A percentile compares a stretch with the other conserved stretches of the same genome.
phyloP scores from a whole-genome alignment of 2,797 vertebrate genomes.

The Anguilla obscura region DNA sequence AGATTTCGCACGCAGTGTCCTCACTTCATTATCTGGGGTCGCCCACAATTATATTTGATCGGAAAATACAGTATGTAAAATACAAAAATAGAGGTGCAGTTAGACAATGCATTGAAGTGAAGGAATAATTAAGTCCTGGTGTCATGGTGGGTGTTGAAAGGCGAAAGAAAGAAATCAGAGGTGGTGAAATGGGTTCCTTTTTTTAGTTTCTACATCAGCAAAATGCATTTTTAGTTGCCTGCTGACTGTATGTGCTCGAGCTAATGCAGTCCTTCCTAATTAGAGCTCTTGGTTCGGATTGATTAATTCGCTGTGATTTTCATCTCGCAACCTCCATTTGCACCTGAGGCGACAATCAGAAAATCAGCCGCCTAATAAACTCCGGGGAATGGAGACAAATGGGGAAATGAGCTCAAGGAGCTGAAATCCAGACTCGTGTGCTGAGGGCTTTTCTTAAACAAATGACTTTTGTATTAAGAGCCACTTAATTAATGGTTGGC shows the following conservation, averaged over 20 bases:
- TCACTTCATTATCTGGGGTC: background rate
- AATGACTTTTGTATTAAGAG: background rate
- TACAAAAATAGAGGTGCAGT: background rate
- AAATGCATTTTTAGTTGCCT: background rate
- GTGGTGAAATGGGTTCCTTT: background rate
- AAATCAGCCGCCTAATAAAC: slow-evolving; percentile 44
- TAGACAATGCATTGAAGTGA: background rate
- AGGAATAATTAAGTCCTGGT: background rate
- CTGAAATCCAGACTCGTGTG: background rate
- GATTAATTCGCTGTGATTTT: slow-evolving; percentile 43
- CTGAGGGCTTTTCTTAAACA: background rate
- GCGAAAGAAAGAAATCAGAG: background rate
- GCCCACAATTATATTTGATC: background rate
- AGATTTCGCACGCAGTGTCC: background rate
- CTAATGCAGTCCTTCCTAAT: slow-evolving; percentile 44
- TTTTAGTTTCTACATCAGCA: background rate
- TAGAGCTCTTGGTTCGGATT: slow-evolving; percentile 49
- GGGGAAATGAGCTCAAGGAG: background rate
- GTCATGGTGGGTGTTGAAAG: background rate
- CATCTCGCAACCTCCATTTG: slow-evolving; percentile 45
- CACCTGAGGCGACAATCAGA: slow-evolving; percentile 38
- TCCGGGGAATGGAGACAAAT: slow-evolving; percentile 28
- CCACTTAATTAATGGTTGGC: background rate
- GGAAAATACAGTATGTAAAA: background rate
- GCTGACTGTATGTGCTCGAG: background rate